Evolutionary conservation across 2,797 vertebrate species (phyloP), one percentile per base, ranked within the genome.

Genomic region (Myripristis jacobus): DNA sequence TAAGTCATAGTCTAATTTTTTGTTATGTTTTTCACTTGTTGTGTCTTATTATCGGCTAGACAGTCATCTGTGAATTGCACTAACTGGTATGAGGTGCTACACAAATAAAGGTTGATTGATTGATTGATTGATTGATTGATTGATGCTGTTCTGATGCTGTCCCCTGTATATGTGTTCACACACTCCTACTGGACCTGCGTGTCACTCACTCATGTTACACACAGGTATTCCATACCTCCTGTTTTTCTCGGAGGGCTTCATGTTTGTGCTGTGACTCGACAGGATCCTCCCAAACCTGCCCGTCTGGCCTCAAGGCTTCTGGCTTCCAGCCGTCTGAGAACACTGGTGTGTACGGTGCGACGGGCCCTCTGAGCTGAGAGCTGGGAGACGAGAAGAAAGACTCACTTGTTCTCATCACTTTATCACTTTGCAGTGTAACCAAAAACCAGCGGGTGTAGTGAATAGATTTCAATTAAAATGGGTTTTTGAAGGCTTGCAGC

Each of bases 261-360:
- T 95, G 91, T 36, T 91, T 94, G 79, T 96, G 94, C 73, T 96
- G 95, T 66, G 92, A 91, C 84, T 97, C 96, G n/a, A 97, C 90
- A 0, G 96, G 94, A 86, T 97, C 96, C 70, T 95, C 94, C 96
- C 95, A 97, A 58, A 91, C 75, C 36, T 93, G 91, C 36, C 93
- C 94, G 19, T 94, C 93, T 0, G 91, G 81, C 77, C 92, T 89
- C 2, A 36, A 21, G 27, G 84, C 80, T 1, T 91, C 89, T 0
- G 95, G 94, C 72, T 94, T 92, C 96, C 96, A 97, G 27, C 94
- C 94, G 0, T 91, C 93, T 54, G 80, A 80, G 89, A 97, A 98
- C 46, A 92, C 88, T 0, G 94, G 95, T 3, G 67, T 82, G 87
- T 96, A 98, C 0, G 92, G 80, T 3, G 91, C 21, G 0, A 89